Percentiles rank a stretch among this genome's conserved stretches.
These are phyloP conservation scores for Nymphalis c-album DNA, from an alignment of 2,888 invertebrate species.

Conservation along the genomic window DNA sequence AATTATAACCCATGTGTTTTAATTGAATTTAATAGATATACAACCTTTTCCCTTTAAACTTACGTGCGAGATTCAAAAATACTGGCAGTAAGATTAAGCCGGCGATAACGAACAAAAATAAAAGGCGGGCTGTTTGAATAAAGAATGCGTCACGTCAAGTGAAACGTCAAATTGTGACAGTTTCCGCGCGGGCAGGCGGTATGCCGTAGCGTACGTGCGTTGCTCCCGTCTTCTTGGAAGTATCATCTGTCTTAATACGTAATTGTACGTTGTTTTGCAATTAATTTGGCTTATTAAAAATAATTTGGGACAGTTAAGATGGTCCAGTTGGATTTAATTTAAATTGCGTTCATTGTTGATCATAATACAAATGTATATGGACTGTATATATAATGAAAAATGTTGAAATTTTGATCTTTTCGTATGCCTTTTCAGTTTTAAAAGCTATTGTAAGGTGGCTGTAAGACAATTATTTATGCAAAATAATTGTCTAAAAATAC, in stretches of 20 bases:
- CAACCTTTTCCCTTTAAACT: slow-evolving; percentile 57
- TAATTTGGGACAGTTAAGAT: slow-evolving; percentile 34
- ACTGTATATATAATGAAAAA: too few species aligned
- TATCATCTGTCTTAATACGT: slow-evolving; percentile 51
- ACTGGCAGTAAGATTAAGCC: slow-evolving; percentile 62
- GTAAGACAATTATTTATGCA: too few species aligned
- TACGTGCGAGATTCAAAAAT: slow-evolving; percentile 46
- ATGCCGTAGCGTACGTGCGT: slow-evolving; percentile 48
- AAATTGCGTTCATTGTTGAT: not conserved
- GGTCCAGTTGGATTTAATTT: not conserved
- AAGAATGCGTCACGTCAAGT: slow-evolving; percentile 77
- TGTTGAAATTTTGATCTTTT: too few species aligned
- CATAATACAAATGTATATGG: not conserved
- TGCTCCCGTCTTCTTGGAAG: slow-evolving; percentile 73
- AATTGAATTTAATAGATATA: slow-evolving; percentile 48
- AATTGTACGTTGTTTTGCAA: slow-evolving; percentile 51
- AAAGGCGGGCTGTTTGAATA: slow-evolving; percentile 77
- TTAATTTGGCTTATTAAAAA: slow-evolving; percentile 47
- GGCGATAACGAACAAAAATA: slow-evolving; percentile 73
- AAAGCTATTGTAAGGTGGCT: too few species aligned
- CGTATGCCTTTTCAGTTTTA: too few species aligned
- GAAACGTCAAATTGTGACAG: slow-evolving; percentile 80
- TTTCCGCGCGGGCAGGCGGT: slow-evolving; percentile 74
- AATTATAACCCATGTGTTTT: slow-evolving; percentile 58
- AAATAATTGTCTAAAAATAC: too few species aligned